Percentiles rank a stretch among this genome's conserved stretches.
phyloP scores from a whole-genome alignment of 2,113 vertebrate genomes.

The Ceyx melanurus region DNA sequence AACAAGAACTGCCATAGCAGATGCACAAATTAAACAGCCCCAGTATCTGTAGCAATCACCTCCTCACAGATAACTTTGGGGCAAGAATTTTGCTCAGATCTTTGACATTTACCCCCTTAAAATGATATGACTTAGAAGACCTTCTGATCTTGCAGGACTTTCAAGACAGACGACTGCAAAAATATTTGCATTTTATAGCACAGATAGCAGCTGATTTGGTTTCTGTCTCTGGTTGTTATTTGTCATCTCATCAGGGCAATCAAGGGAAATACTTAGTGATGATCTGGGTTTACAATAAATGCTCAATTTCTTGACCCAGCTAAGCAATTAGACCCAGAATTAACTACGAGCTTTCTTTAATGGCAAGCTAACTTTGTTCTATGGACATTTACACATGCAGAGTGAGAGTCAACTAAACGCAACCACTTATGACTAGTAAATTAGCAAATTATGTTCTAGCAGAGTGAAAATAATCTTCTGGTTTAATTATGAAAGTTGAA shows the following conservation, averaged over 20 bases:
- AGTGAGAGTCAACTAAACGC: not conserved
- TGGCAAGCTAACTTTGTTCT: not conserved
- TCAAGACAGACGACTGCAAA: accelerated
- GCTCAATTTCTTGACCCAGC: not conserved
- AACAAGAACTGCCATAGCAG: not conserved
- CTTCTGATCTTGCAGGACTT: not conserved
- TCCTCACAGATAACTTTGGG: not conserved
- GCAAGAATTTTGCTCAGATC: not conserved
- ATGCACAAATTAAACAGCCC: not conserved
- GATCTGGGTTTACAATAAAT: not conserved
- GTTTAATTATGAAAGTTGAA: not conserved
- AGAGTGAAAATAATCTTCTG: not conserved
- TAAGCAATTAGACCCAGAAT: not conserved
- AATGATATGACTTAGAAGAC: not conserved
- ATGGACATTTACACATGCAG: not conserved
- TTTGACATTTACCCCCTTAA: not conserved
- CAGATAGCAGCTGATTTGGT: not conserved
- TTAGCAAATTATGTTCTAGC: not conserved
- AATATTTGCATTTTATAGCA: not conserved
- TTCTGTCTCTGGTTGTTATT: not conserved
- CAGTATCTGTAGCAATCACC: accelerated
- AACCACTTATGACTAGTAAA: not conserved
- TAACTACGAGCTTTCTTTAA: not conserved
- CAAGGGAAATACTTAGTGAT: not conserved
- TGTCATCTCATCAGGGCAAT: not conserved